Base-by-base conservation (phyloP, 2,797 vertebrate species). In the Onychomys arenicola region DNA sequence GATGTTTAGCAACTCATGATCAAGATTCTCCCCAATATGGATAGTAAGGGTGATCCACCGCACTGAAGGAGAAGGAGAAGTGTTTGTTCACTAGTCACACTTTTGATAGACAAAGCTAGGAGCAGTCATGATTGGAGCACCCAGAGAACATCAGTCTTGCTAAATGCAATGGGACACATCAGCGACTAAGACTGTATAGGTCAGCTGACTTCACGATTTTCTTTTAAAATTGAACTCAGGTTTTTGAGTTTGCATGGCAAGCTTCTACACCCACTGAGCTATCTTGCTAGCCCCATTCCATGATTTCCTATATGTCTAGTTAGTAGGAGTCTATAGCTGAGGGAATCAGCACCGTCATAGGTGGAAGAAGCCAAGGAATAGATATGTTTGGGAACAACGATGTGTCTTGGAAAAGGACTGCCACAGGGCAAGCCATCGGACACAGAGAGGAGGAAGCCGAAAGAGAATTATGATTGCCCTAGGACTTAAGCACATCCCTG, bases 11-110 rank as follows among this genome's bases (percentile, higher is more conserved):
- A 34, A 4, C 13, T 94, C 59, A 32, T 0, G 1, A 17, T 97
- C 83, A 96, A 17, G 94, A 94, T 71, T 97, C 96, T 94, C 91
- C 95, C 4, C 65, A 76, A 90, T 49, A 94, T 11, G 96, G 91
- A 14, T 93, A 96, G 37, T 76, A 55, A 37, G 92, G 77, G 37
- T 97, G 86, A 76, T 29, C 17, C 0, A 21, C 1, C 4, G 4
- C 52, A 76, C 95, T 94, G 82, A 29, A 96, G 89, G 25, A 93
- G 27, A 95, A 87, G 8, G 40, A 71, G 2, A 11, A 49, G n/a
- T 25, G 27, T 12, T 37, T 23, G 1, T 32, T 77, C 69, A 67
- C 6, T 78, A 25, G 21, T 40, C 1, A 27, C 25, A 43, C 63
- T 69, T 14, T n/a, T 32, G 67, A 19, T 21, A 6, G 13, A 49